Percentiles rank a stretch among this genome's conserved stretches.
phyloP scores from a whole-genome alignment of 2,888 invertebrate genomes.

The Plagodis dolabraria region DNA sequence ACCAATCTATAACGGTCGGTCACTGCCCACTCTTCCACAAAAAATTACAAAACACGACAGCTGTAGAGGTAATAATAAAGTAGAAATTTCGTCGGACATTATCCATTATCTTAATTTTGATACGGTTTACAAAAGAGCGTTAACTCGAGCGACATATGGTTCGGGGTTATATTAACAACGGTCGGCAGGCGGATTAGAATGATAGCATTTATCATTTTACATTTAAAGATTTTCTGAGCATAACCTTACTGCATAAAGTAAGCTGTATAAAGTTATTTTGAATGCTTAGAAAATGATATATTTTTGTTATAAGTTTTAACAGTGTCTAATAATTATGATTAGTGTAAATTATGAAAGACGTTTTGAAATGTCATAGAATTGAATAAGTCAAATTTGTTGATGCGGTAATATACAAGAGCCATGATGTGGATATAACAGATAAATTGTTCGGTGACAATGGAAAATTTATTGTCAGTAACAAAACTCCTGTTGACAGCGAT shows the following conservation, averaged over 20 bases:
- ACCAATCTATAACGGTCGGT: constrained; percentile 69
- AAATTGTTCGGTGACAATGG: constrained; percentile 46
- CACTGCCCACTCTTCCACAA: constrained; percentile 64
- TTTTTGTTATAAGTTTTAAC: too few relatives aligned
- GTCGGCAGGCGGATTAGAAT: constrained; percentile 49
- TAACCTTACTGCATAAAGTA: constrained; percentile 34
- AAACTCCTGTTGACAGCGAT: constrained; percentile 67
- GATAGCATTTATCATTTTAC: constrained; percentile 49
- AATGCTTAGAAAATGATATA: too few relatives aligned
- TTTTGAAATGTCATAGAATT: constrained; percentile 31
- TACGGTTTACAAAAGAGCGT: constrained; percentile 81
- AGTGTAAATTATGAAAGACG: too few relatives aligned
- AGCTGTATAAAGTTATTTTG: constrained; percentile 16
- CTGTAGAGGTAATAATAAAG: constrained; percentile 73
- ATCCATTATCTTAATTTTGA: constrained; percentile 83
- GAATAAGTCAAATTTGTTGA: constrained; percentile 27
- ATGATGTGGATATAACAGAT: constrained; percentile 31
- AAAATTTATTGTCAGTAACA: constrained; percentile 53
- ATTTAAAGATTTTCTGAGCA: constrained; percentile 35
- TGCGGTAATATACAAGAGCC: constrained; percentile 31
- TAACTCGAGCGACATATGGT: constrained; percentile 75
- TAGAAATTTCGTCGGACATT: constrained; percentile 76
- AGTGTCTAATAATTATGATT: too few relatives aligned
- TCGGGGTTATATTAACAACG: constrained; percentile 40
- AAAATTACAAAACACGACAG: constrained; percentile 73